phyloP scores from a whole-genome alignment of 92 coral and sea anemone species.

The Epizoanthus stellaris region DNA sequence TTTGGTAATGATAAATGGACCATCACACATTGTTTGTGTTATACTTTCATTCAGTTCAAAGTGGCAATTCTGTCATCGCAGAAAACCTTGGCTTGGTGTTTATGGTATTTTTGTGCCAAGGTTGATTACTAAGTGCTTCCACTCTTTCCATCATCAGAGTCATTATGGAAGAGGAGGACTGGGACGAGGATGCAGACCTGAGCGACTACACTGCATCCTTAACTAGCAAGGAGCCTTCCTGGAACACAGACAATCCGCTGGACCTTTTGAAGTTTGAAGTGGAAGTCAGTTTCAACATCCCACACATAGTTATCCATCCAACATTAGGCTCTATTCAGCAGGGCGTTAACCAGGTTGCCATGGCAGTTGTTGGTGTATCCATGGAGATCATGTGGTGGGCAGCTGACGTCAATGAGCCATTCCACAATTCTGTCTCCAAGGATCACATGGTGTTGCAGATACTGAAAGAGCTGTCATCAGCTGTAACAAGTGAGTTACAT shows the following conservation, averaged over 20 bases:
- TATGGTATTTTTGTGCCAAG: no score
- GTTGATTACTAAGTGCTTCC: neutral
- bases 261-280: conserved; percentile 86
- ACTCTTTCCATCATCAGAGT: neutral
- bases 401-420: conserved; percentile 91
- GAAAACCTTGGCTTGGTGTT: no score
- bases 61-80: no score
- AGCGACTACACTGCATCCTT: conserved; percentile 36
- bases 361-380: conserved; percentile 77
- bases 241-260: conserved; percentile 29
- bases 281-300: conserved; percentile 88
- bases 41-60: no score
- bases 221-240: conserved; percentile 14
- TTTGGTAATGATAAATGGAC: no score
- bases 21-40: no score
- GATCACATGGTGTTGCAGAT: conserved; percentile 67
- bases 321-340: conserved; percentile 78
- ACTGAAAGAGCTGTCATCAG: conserved; percentile 71
- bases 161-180: conserved; percentile 30
- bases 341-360: conserved; percentile 82
- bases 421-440: conserved; percentile 75
- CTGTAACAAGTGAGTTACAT: conserved; percentile 78
- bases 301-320: conserved; percentile 92
- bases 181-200: conserved; percentile 7
- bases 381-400: conserved; percentile 98